Percentiles rank a stretch among this genome's conserved stretches.
These are phyloP conservation scores for Dasysyrphus albostriatus DNA, from an alignment of 2,888 invertebrate species.

Conservation along the genomic window DNA sequence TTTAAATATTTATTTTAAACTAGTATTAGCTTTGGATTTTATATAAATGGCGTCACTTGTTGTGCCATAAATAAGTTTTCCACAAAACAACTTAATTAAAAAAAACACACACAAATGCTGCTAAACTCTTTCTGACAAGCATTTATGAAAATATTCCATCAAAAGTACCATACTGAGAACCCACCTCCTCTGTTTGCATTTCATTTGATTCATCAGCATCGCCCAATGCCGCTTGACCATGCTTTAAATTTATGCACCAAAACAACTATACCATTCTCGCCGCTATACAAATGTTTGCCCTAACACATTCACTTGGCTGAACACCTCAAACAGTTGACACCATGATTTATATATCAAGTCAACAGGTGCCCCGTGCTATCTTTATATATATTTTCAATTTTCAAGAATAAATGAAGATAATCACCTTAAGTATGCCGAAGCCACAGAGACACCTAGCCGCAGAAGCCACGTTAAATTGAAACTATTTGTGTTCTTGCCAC, in stretches of 20 bases:
- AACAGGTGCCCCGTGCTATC: slow-evolving; percentile 59
- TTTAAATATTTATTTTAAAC: background rate
- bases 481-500: slow-evolving; percentile 3
- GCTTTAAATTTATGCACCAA: background rate
- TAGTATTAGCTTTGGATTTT: background rate
- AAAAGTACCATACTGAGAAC: slow-evolving; percentile 3
- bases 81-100: slow-evolving; percentile 36
- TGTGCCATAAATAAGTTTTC: background rate
- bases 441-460: background rate
- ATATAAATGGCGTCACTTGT: background rate
- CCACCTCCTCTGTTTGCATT: background rate
- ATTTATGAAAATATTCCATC: slow-evolving; percentile 30
- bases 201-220: background rate
- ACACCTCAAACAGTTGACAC: slow-evolving; percentile 66
- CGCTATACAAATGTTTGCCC: slow-evolving; percentile 37
- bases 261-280: background rate
- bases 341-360: slow-evolving; percentile 65
- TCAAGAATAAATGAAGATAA: slow-evolving; percentile 36
- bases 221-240: slow-evolving; percentile 17
- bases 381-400: background rate
- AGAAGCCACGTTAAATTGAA: background rate
- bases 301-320: slow-evolving; percentile 42
- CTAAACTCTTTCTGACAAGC: slow-evolving; percentile 22
- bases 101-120: slow-evolving; percentile 1
- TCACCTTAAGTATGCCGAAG: slow-evolving; percentile 42